Conservation (phyloP, 1,140 invertebrate species). For the roundworm (Caenorhabditis elegans) region WBcel235 BX284604.4:8021001-8021500, state of each 20-base stretch:
- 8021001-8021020: too few relatives aligned
- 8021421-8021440: neutral
- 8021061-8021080: too few relatives aligned
- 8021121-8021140: too few relatives aligned
- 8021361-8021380: neutral
- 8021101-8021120: too few relatives aligned
- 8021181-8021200: too few relatives aligned
- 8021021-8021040: too few relatives aligned
- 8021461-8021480: neutral
- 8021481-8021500: neutral
- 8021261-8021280: too few relatives aligned
- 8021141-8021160: too few relatives aligned
- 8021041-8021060: too few relatives aligned
- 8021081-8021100: too few relatives aligned
- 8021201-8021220: constrained; percentile 7
- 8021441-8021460: neutral
- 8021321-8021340: too few relatives aligned
- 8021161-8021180: constrained; percentile 67
- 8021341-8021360: neutral
- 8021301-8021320: neutral
- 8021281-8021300: neutral
- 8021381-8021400: neutral
- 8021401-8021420: neutral
- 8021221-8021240: neutral
- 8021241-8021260: too few relatives aligned